Evolutionary conservation across 2,888 invertebrate species (phyloP), one percentile per base, ranked within the genome.

Genomic region (Cynaeus angustus): DNA sequence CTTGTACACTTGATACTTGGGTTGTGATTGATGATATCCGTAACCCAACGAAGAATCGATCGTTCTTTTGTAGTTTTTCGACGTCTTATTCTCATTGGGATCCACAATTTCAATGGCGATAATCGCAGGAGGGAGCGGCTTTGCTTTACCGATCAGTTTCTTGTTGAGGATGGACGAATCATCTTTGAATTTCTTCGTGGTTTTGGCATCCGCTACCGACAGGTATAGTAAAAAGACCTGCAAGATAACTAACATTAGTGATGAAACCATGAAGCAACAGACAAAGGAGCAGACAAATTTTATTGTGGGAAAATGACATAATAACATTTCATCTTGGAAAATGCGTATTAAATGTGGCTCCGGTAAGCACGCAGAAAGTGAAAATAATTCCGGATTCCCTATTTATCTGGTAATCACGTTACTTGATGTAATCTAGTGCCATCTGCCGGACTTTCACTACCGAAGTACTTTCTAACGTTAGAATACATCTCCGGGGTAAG

Each of bases 11-110:
- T 89, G 88, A 76, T 89, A 91, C 78, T 88, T 90, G 8, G 86
- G 86, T 30, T 83, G 83, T n/a, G 83, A 80, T 53, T 79, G 75
- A 87, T 88, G 75, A 87, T 88, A 89, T 5, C 91, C 92, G 80
- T 91, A 93, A 66, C 94, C 94, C 8, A 94, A 84, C 52, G 91
- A 90, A 0, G 89, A 89, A 73, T 93, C 92, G 9, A 93, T 91
- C 0, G 93, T 94, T 74, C 94, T 86, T 79, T 94, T 94, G 0
- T 86, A 87, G 81, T 88, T 89, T 64, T 81, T 82, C 1, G 77
- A 74, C 1, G 76, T 74, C 43, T 80, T 79, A 28, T 87, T 87
- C 3, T 86, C 83, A 21, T 88, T 86, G 1, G 88, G 88, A 68
- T 89, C 89, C 0, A 89, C 87, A 56, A 90, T 89, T 83, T 90